phyloP scores from a whole-genome alignment of 2,113 vertebrate genomes.

The Nannobrachium achirus region DNA sequence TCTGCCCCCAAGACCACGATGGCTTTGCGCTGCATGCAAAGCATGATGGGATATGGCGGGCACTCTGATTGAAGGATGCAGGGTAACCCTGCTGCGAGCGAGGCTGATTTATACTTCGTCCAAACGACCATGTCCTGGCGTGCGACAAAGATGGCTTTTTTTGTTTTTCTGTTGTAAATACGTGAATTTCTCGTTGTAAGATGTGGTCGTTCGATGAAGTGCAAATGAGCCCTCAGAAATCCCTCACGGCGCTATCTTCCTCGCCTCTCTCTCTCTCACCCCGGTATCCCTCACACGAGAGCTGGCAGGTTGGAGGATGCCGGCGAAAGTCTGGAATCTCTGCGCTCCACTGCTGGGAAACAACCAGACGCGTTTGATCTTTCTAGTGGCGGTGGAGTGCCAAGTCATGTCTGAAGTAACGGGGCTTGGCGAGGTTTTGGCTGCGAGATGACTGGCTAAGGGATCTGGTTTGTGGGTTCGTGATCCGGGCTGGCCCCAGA shows the following conservation, averaged over 20 bases:
- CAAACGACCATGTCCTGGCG: no score
- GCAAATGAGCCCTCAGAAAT: not conserved
- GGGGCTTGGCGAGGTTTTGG: constrained; percentile 41
- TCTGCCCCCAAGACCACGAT: constrained; percentile 55
- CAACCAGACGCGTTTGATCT: constrained; percentile 40
- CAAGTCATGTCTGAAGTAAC: constrained; percentile 58
- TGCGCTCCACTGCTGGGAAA: constrained; percentile 22
- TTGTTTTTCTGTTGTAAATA: no score
- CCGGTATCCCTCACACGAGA: constrained; percentile 2
- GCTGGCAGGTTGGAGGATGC: constrained; percentile 3
- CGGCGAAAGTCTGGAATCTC: constrained; percentile 13
- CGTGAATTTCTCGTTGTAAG: no score
- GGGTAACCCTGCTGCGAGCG: not conserved
- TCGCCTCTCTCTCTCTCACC: not conserved
- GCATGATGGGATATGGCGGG: constrained; percentile 38
- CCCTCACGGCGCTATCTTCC: not conserved
- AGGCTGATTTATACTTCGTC: no score
- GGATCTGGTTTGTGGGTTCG: constrained; percentile 35
- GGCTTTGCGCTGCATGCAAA: constrained; percentile 65
- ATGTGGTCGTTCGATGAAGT: no score
- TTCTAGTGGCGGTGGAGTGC: constrained; percentile 32
- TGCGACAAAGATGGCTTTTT: no score
- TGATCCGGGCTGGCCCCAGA: constrained; percentile 53
- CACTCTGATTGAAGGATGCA: constrained; percentile 22
- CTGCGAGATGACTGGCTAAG: not conserved